Base-by-base conservation (phyloP, 2,888 invertebrate species). In the Ephialtes manifestator region DNA sequence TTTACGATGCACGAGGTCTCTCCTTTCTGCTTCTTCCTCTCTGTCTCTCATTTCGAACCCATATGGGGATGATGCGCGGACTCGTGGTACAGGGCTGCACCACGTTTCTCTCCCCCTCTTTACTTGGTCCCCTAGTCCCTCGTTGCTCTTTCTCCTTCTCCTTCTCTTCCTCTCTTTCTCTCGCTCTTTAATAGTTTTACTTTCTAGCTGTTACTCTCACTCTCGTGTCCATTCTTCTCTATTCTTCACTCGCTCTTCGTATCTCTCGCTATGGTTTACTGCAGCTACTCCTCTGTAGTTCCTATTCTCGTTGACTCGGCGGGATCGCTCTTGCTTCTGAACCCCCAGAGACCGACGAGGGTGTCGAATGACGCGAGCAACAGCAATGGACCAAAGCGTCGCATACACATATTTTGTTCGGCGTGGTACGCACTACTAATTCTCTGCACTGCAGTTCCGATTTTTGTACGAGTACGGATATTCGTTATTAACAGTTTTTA, bases 1-100 rank as follows among this genome's bases (percentile, higher is more conserved):
- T 90, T 90, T 91, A 90, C 88, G 89, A 89, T 81, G 87, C 81
- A 72, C 68, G 89, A 81, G 87, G 81, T 84, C 87, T 87, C 85
- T 87, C 89, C 20, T 53, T 35, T 31, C 60, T 43, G 11, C 70
- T 46, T 53, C 46, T 28, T 70, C 39, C 43, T 51, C 70, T 58
- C 39, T n/a, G 24, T 67, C 55, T 60, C 79, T 63, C 75, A 53
- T 48, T 70, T 39, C 11, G 31, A 43, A 15, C 53, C 77, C 77
- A 81, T 78, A 81, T 71, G 77, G 77, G 77, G 68, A 80, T 76
- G 80, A 80, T 74, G 31, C 76, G 68, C 28, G 20, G 60, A 60
- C 43, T 83, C 74, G 53, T 55, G 51, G 39, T 63, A 43, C 60
- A 67, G 18, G n/a, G 43, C 60, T 70, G 35, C 53, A n/a, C n/a